Evolutionary conservation across 1,140 invertebrate genomes (phyloP), one percentile per base, ranked within the genome.

Genomic region (Papilio glaucus): DNA sequence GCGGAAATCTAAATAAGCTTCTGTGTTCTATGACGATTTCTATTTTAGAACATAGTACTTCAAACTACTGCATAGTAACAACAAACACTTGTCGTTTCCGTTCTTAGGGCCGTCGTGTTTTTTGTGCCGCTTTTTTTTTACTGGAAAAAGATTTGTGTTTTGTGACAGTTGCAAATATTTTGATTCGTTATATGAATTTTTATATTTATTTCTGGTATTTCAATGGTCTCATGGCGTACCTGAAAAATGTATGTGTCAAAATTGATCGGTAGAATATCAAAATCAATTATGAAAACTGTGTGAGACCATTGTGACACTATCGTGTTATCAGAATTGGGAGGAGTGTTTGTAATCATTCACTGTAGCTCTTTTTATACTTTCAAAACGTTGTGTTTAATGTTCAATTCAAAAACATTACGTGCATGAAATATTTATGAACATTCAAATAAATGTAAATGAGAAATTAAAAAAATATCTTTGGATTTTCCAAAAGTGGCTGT

Each of bases 11-110:
- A 18, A 13, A 10, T 53, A n/a, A n/a, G n/a, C n/a, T n/a, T n/a
- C n/a, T 49, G 15, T 49, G 45, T 10, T 26, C 18, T 24, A 9
- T 26, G 49, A 57, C 8, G 10, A 12, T 53, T 57, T 57, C 49
- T 24, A 53, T 53, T 24, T 53, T 12, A 57, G 21, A 57, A 10
- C 21, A 24, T 9, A 24, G 49, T 12, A 57, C 21, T 24, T 57
- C 49, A 57, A 57, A 57, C 49, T 24, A 57, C 8, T 4, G 49
- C 49, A 12, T 24, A 57, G 21, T 57, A 49, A 49, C 45, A 57
- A 57, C 21, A 26, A 57, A 24, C 21, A 57, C 49, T 57, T 57
- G 49, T 26, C 3, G 9, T 57, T 57, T 24, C 9, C 21, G 10
- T 57, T 10, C 21, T 24, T 24, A 13, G 6, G 29, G 6, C 29